phyloP scores from a whole-genome alignment of 2,113 vertebrate genomes.

The Girardinichthys multiradiatus region DNA sequence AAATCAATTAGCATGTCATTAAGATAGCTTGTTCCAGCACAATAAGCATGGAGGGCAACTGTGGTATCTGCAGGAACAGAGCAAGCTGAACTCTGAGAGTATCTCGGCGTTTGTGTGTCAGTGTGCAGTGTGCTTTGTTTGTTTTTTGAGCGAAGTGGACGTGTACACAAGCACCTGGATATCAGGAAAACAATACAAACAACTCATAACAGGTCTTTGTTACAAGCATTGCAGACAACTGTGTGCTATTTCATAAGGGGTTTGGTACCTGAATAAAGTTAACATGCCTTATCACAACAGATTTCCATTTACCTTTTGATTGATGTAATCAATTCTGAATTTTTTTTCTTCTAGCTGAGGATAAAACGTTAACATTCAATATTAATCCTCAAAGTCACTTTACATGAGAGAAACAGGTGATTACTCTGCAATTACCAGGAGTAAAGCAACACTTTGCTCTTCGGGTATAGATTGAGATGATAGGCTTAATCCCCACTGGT shows the following conservation, averaged over 20 bases:
- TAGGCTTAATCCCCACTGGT: conserved; percentile 58
- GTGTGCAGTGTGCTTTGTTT: conserved; percentile 33
- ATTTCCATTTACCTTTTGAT: conserved; percentile 28
- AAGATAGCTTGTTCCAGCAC: conserved; percentile 79
- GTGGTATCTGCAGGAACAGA: conserved; percentile 53
- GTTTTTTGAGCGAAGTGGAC: conserved; percentile 26
- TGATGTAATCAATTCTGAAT: conserved; percentile 32
- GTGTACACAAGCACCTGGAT: conserved; percentile 30
- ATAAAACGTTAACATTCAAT: conserved; percentile 25
- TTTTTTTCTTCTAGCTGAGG: background rate
- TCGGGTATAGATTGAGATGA: conserved; percentile 55
- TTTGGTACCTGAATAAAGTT: conserved; percentile 18
- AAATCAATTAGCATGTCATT: conserved; percentile 84
- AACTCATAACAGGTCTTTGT: conserved; percentile 21
- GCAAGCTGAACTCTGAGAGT: conserved; percentile 55
- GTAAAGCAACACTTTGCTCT: conserved; percentile 50
- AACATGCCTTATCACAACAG: conserved; percentile 12
- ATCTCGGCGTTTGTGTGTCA: conserved; percentile 53
- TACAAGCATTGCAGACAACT: background rate
- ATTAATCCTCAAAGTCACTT: conserved; percentile 53
- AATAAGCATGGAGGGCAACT: conserved; percentile 65
- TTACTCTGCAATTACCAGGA: conserved; percentile 52
- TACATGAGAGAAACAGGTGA: conserved; percentile 44
- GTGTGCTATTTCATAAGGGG: background rate
- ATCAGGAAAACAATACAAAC: conserved; percentile 11